Percentiles rank a stretch among this genome's conserved stretches.
Evolutionary conservation across 2,888 invertebrate species (phyloP).

Genomic region (Acanthosepion esculentum): DNA sequence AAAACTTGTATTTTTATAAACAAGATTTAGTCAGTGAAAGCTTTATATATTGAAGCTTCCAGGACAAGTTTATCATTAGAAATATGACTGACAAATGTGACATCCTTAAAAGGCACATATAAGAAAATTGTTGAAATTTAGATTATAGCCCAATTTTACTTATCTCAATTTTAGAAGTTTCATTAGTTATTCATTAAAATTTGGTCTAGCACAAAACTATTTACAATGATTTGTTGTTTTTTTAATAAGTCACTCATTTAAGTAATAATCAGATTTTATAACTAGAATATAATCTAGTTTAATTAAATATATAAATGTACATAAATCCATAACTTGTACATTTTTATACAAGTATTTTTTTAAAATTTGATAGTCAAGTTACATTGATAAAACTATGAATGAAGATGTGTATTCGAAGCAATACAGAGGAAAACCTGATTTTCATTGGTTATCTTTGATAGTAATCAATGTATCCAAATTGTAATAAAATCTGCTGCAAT

Average conservation of each 20-base stretch:
- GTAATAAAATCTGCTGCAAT: too few relatives aligned
- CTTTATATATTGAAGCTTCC: not conserved
- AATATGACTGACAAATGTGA: not conserved
- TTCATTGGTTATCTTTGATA: too few relatives aligned
- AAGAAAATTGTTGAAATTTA: not conserved
- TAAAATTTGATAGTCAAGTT: too few relatives aligned
- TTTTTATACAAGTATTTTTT: too few relatives aligned
- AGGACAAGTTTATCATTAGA: not conserved
- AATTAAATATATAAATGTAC: too few relatives aligned
- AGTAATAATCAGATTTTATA: not conserved
- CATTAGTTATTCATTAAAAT: too few relatives aligned
- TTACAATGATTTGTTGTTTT: not conserved
- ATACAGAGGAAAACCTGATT: too few relatives aligned
- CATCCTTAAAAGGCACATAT: not conserved
- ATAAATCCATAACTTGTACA: too few relatives aligned
- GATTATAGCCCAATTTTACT: not conserved
- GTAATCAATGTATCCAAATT: too few relatives aligned
- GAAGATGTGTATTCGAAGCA: too few relatives aligned
- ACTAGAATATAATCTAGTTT: not conserved
- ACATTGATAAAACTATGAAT: too few relatives aligned
- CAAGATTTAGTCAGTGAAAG: not conserved
- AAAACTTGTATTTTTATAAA: not conserved
- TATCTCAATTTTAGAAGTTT: not conserved
- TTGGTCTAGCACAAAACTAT: too few relatives aligned
- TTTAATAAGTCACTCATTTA: not conserved